Conservation (phyloP, 2,888 invertebrate genomes). For the Aromia moschata region DNA sequence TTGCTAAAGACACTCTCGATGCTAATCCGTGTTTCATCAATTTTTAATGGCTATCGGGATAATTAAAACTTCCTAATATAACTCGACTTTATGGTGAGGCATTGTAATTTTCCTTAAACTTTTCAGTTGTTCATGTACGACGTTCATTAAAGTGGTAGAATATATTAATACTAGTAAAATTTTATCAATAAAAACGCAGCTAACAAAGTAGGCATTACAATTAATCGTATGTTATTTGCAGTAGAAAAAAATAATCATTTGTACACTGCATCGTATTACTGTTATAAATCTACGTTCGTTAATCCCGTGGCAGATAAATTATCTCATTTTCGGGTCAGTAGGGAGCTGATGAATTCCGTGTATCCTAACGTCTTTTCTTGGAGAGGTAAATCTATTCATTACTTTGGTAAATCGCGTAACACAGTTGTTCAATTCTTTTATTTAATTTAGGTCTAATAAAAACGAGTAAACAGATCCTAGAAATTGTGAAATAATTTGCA, state of each 20-base stretch:
- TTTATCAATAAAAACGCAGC: no score
- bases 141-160: no score
- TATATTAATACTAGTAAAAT: no score
- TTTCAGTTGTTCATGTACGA: conserved; percentile 53
- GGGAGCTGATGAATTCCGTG: conserved; percentile 46
- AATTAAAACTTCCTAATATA: conserved; percentile 56
- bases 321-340: conserved; percentile 41
- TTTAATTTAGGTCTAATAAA: no score
- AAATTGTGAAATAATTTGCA: no score
- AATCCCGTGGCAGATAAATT: conserved; percentile 42
- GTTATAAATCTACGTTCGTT: conserved; percentile 41
- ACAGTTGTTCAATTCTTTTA: no score
- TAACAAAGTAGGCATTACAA: no score
- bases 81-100: conserved; percentile 49
- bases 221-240: conserved; percentile 16
- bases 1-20: conserved; percentile 42
- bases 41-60: conserved; percentile 54
- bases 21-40: conserved; percentile 54
- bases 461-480: no score
- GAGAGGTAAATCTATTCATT: conserved; percentile 31
- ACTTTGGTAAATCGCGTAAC: conserved; percentile 30
- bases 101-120: conserved; percentile 51
- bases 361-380: conserved; percentile 34
- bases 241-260: conserved; percentile 32
- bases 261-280: conserved; percentile 36